Conservation (phyloP, 2,888 invertebrate genomes). For the Homarus gammarus region DNA sequence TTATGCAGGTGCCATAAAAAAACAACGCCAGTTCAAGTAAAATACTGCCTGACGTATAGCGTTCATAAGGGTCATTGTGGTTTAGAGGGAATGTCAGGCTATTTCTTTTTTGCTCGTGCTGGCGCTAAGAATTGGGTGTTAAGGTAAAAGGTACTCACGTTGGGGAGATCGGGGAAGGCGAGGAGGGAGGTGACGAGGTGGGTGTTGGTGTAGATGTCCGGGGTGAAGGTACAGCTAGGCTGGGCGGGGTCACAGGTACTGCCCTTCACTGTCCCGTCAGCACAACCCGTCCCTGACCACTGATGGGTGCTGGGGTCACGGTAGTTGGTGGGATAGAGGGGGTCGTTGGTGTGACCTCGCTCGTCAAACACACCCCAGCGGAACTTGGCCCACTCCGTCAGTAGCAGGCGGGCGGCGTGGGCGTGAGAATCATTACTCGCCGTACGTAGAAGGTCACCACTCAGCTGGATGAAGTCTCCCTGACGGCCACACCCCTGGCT, state of each 20-base stretch:
- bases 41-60: too few species aligned
- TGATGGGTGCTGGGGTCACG: constrained; percentile 75
- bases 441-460: constrained; percentile 77
- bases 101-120: too few species aligned
- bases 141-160: constrained; percentile 59
- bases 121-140: too few species aligned
- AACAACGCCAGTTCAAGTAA: too few species aligned
- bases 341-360: constrained; percentile 83
- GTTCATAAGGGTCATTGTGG: too few species aligned
- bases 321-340: constrained; percentile 83
- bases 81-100: too few species aligned
- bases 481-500: constrained; percentile 83
- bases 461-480: constrained; percentile 83
- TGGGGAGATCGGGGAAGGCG: constrained; percentile 64
- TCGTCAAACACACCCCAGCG: constrained; percentile 86
- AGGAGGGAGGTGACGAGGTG: constrained; percentile 72
- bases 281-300: constrained; percentile 69
- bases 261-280: constrained; percentile 67
- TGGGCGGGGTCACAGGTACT: constrained; percentile 65
- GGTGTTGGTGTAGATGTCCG: constrained; percentile 63
- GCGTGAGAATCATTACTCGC: constrained; percentile 75
- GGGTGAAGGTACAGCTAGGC: constrained; percentile 61
- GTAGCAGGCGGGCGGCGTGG: constrained; percentile 79
- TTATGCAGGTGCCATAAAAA: too few species aligned
- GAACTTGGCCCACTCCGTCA: constrained; percentile 85